phyloP scores from a whole-genome alignment of 2,888 invertebrate genomes.

The Desoria tigrina region DNA sequence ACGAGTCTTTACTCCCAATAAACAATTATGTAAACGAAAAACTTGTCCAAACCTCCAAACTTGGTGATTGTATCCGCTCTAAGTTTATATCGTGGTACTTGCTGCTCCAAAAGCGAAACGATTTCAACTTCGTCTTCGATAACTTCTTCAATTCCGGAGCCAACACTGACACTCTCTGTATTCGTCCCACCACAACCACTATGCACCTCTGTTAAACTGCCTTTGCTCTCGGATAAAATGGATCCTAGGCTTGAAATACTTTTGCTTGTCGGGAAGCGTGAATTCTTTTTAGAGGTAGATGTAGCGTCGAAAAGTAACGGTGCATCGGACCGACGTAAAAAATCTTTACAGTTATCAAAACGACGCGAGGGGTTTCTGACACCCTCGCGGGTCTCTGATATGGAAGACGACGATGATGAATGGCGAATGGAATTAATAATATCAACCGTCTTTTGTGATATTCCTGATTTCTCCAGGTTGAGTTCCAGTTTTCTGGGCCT shows the following conservation, averaged over 20 bases:
- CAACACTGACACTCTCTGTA: slow-evolving; percentile 5
- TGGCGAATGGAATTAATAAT: slow-evolving; percentile 17
- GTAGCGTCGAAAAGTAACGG: slow-evolving; percentile 25
- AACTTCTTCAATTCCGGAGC: slow-evolving; percentile 70
- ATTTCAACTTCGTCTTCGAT: slow-evolving; percentile 85
- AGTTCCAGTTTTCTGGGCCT: slow-evolving; percentile 3
- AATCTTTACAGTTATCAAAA: slow-evolving; percentile 50
- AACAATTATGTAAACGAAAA: background rate
- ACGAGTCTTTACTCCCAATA: background rate
- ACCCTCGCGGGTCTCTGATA: background rate
- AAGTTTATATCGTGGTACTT: slow-evolving; percentile 89
- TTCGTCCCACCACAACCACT: slow-evolving; percentile 21
- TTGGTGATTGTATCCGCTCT: slow-evolving; percentile 90
- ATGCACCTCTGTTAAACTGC: slow-evolving; percentile 45
- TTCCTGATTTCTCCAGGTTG: slow-evolving; percentile 18
- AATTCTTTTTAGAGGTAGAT: slow-evolving; percentile 20
- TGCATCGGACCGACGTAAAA: slow-evolving; percentile 43
- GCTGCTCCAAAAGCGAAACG: slow-evolving; percentile 89
- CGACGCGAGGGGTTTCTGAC: slow-evolving; percentile 13
- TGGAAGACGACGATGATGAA: slow-evolving; percentile 9
- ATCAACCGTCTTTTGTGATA: slow-evolving; percentile 20
- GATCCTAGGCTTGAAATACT: slow-evolving; percentile 45
- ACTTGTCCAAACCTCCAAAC: slow-evolving; percentile 70
- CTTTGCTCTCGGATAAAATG: slow-evolving; percentile 40
- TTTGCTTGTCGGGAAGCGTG: slow-evolving; percentile 41